Evolutionary conservation across 1,140 invertebrate genomes (phyloP).

Genomic region (Oncopeltus fasciatus): DNA sequence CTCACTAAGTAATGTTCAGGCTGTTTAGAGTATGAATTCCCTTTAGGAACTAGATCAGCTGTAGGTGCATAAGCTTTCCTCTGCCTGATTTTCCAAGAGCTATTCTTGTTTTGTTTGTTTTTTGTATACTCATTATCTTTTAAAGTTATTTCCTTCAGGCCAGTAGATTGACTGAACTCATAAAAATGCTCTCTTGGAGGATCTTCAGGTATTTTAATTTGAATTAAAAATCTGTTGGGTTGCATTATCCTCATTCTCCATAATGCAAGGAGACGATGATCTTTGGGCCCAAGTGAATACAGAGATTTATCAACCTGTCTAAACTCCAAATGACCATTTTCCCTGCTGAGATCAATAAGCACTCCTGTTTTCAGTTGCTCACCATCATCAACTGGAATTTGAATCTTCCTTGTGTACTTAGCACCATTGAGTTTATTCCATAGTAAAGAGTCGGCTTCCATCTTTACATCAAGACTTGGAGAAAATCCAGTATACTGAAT

Average conservation of each 20-base stretch:
- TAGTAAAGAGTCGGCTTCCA: constrained; percentile 20
- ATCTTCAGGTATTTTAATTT: constrained; percentile 17
- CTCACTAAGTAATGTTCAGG: background rate
- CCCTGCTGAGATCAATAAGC: background rate
- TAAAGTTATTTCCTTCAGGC: constrained; percentile 15
- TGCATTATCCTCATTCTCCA: constrained; percentile 19
- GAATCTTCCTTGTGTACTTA: background rate
- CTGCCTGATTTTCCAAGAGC: background rate
- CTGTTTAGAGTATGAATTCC: background rate
- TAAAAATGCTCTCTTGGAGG: constrained; percentile 19
- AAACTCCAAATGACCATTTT: constrained; percentile 17
- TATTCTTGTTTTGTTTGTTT: constrained; percentile 1
- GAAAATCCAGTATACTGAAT: constrained; percentile 19
- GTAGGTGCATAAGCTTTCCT: background rate
- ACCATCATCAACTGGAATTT: background rate
- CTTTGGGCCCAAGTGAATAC: constrained; percentile 2
- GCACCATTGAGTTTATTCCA: constrained; percentile 20
- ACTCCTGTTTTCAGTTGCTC: constrained; percentile 2
- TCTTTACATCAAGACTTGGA: constrained; percentile 20
- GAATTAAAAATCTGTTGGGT: constrained; percentile 14
- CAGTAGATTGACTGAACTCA: constrained; percentile 18
- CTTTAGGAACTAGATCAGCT: background rate
- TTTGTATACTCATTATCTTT: background rate
- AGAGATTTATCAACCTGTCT: constrained; percentile 13
- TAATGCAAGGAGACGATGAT: constrained; percentile 16